A percentile compares a stretch with the other conserved stretches of the same genome.
Conservation (phyloP, 1,140 invertebrate genomes). For the Drosophila repleta region DNA sequence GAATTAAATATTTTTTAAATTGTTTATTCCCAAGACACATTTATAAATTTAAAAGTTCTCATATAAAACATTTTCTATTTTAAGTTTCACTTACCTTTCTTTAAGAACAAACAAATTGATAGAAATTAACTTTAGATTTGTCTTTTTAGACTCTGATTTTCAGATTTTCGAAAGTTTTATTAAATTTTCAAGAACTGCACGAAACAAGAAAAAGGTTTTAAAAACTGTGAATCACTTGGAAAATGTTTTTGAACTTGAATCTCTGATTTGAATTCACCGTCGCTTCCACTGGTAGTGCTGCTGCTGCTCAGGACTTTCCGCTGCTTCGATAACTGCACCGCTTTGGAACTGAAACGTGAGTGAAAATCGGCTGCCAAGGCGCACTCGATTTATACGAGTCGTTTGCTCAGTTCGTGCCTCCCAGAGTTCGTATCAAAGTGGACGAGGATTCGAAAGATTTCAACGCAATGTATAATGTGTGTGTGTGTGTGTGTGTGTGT, state of each 20-base stretch:
- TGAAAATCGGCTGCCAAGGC: constrained; percentile 65
- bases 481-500: not conserved
- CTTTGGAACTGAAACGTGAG: constrained; percentile 75
- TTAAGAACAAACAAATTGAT: not conserved
- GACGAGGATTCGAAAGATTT: constrained; percentile 77
- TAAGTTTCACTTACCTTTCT: not conserved
- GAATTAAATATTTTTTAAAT: no score
- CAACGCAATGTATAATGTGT: constrained; percentile 41
- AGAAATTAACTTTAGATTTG: not conserved
- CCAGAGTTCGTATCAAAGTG: constrained; percentile 34
- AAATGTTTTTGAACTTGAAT: not conserved
- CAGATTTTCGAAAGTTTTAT: not conserved
- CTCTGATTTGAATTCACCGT: constrained; percentile 15
- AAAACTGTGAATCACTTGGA: constrained; percentile 2
- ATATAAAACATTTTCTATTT: not conserved
- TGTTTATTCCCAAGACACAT: no score
- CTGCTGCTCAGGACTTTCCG: constrained; percentile 11
- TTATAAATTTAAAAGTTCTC: no score
- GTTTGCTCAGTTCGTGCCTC: constrained; percentile 25
- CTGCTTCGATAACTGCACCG: constrained; percentile 57
- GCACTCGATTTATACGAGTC: constrained; percentile 69
- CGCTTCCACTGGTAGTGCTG: constrained; percentile 13
- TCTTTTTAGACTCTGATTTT: not conserved
- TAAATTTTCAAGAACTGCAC: not conserved
- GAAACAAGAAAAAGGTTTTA: not conserved